Base-by-base conservation (phyloP, 2,113 vertebrate species). In the Lepus europaeus region DNA sequence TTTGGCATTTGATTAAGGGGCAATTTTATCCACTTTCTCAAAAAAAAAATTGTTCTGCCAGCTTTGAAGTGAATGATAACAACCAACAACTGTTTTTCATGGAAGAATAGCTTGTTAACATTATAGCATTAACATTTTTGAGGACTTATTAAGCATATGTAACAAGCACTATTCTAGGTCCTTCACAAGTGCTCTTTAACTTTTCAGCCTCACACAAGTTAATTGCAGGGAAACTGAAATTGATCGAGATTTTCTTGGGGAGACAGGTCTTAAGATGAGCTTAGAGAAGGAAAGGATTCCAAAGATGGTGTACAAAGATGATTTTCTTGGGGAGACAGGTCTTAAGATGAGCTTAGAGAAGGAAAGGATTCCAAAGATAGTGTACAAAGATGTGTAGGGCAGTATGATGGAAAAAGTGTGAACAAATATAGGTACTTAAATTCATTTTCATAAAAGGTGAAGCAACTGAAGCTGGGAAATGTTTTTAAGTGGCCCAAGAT, bases 221-320 rank as follows among this genome's bases (percentile, higher is more conserved):
- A 82, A 79, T 29, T 84, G 16, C 14, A 10, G 73, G n/a, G 23
- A 9, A 70, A 22, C 39, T 27, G 2, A 33, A 39, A 16, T 33
- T 85, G 12, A 23, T 19, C 39, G 72, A 82, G 17, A 63, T 5
- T 25, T 64, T 5, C 3, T 59, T 14, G n/a, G 61, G 23, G 7
- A 84, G 56, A 68, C 6, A 76, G 33, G 22, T 49, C 31, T 90
- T 51, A 36, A 64, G 22, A 76, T 66, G 53, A 80, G 4, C 19
- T 73, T 89, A 17, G 39, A 89, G 6, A 89, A 92, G 95, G 17
- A 49, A 87, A 86, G 12, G 39, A n/a, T 69, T 89, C 19, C 49
- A 56, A 70, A 64, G 20, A 9, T 59, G 39, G 49, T 20, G 3
- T 82, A 87, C 29, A 45, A 36, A 51, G 25, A 86, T 76, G 20